Evolutionary conservation across 1,140 invertebrate genomes (phyloP).

Genomic region (Temnothorax curvispinosus): DNA sequence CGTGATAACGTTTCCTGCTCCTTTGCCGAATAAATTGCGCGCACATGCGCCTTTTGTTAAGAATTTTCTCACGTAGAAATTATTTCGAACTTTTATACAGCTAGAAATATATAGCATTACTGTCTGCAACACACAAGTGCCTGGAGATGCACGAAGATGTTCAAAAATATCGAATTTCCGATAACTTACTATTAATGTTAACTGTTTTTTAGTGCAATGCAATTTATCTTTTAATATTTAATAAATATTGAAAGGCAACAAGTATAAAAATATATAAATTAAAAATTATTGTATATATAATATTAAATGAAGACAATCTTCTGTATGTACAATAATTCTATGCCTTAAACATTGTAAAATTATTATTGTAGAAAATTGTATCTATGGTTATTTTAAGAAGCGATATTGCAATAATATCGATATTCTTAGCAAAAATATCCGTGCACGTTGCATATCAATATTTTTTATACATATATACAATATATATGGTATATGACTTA

Average conservation of each 20-base stretch:
- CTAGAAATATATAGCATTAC: background rate
- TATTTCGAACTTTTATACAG: background rate
- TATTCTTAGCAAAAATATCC: conserved; percentile 19
- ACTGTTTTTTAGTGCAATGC: background rate
- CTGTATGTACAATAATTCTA: background rate
- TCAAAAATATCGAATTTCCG: background rate
- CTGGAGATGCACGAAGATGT: background rate
- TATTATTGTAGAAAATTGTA: background rate
- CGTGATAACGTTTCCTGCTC: background rate
- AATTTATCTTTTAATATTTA: background rate
- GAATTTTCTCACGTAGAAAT: background rate
- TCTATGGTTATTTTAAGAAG: background rate
- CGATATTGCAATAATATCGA: background rate
- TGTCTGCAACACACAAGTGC: background rate
- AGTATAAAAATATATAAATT: background rate
- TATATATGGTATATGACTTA: background rate
- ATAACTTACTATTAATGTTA: background rate
- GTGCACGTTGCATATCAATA: background rate
- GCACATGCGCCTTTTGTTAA: background rate
- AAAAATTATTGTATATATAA: background rate
- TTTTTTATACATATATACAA: background rate
- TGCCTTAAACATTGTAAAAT: background rate
- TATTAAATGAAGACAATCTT: background rate
- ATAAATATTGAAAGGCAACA: background rate
- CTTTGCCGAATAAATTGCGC: background rate